Percentiles rank a stretch among this genome's conserved stretches.
Evolutionary conservation across 2,113 vertebrate species (phyloP).

Genomic region (Carlito syrichta): DNA sequence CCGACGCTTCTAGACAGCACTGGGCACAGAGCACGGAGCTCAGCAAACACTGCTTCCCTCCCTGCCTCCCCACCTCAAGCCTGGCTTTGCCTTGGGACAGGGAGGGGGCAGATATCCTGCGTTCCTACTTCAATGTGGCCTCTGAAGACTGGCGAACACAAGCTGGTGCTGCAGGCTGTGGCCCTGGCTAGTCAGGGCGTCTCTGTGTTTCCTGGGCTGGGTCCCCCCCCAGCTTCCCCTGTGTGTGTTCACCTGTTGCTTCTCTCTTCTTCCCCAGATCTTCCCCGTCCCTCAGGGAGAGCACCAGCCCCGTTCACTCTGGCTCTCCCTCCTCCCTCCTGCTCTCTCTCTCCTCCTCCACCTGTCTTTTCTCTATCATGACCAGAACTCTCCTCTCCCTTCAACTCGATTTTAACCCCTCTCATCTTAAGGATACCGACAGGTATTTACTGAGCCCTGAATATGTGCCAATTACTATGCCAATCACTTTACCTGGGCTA

Average conservation of each 20-base stretch:
- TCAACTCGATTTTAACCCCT: background rate
- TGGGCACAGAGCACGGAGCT: background rate
- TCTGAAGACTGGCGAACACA: background rate
- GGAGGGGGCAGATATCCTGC: background rate
- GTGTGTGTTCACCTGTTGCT: too few relatives aligned
- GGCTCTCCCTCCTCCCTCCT: background rate
- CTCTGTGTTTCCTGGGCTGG: background rate
- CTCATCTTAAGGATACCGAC: background rate
- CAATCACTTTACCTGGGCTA: too few relatives aligned
- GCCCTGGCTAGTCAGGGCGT: background rate
- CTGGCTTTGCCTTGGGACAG: background rate
- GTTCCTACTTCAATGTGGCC: accelerated
- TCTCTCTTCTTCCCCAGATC: background rate
- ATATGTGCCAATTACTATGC: background rate
- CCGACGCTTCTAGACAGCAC: background rate
- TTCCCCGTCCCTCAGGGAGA: background rate
- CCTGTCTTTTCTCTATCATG: background rate
- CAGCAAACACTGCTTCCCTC: background rate
- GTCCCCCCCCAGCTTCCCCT: accelerated
- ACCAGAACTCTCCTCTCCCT: background rate
- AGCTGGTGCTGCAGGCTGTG: too few relatives aligned
- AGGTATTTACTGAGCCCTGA: background rate
- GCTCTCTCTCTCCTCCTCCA: background rate
- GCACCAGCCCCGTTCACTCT: background rate
- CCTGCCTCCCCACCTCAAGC: too few relatives aligned